Evolutionary conservation across 1,140 invertebrate genomes (phyloP), one percentile per base, ranked within the genome.

Genomic region (Drosophila sucinea): DNA sequence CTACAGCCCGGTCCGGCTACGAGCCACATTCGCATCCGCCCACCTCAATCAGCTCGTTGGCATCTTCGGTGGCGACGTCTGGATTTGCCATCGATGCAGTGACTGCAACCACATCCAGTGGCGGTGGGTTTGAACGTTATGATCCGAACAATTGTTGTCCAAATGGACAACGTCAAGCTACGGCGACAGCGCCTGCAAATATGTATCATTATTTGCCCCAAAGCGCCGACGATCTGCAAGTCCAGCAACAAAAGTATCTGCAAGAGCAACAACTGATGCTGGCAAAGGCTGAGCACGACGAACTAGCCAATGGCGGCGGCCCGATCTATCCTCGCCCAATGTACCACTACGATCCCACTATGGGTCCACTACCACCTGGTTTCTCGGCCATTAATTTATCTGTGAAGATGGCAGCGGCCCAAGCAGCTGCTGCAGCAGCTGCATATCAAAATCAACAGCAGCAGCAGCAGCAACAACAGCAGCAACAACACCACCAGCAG

Each of bases 341-440:
- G 94, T 96, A 96, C 92, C 95, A 96, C 86, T 96, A 96, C 91
- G 96, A 96, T 90, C 93, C 94, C 73, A 93, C 94, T 41, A 93
- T 94, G 92, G 93, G 93, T 47, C 94, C 94, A 73, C 92, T 95
- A 38, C 95, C 95, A 62, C 94, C 95, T 25, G 95, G 95, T 61
- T 96, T 96, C 92, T 95, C 95, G n/a, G 96, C 96, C 64, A 96
- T 97, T 86, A 97, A 97, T 93, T 92, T 97, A 77, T 95, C 96
- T 79, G 97, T 97, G 70, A 98, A 97, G 93, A 95, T 96, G 86
- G 95, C 96, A 35, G 95, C 95, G 25, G 95, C 95, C 54, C 95
- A 96, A 91, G 95, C 95, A 55, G 93, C 94, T n/a, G 90, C 90
- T n/a, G 90, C 90, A 32, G 90, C 90, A 4, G 90, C 90, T 5